Base-by-base conservation (phyloP, 2,888 invertebrate species). In the Hanleya hanleyi region DNA sequence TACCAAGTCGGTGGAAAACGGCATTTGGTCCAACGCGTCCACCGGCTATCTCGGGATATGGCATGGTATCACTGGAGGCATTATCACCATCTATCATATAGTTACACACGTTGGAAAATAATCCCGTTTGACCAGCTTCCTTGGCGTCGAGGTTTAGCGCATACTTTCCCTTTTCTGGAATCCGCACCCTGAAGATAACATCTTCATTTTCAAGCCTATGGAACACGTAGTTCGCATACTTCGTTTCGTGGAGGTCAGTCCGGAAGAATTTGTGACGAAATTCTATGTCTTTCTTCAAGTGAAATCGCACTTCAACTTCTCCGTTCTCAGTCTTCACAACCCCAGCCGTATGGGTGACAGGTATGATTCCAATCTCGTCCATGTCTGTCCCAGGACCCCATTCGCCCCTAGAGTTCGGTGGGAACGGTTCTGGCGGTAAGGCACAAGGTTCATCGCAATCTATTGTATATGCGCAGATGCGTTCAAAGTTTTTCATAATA, bases 11-110 rank as follows among this genome's bases (percentile, higher is more conserved):
- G 4, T 32, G 57, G 26, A 57, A 57, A 26, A 29, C 29, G 57
- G 4, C 57, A 57, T 57, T 57, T 2, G 57, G 57, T 29, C 57
- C 57, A 57, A 57, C 57, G 12, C 57, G 57, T 29, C 57, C 57
- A 26, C 29, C 29, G 57, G 22, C 22, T 26, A 57, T 32, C 22
- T 22, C 57, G 15, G 57, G 57, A 9, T 22, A 57, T 4, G 57
- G 57, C 4, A 32, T 29, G 12, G 4, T 22, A 9, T 57, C 57
- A 15, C 29, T 32, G 4, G 57, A 22, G 29, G 57, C 22, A 4
- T 57, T 32, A 9, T 57, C 57, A 26, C 57, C 22, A 2, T 7
- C 57, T 4, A 57, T 22, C 15, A 57, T 15, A 57, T 29, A 57
- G 26, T 57, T 57, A 26, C 57, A 57, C 12, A 57, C 57, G 57